Conservation (phyloP, 2,888 invertebrate species). For the Melangyna quadrimaculata region DNA sequence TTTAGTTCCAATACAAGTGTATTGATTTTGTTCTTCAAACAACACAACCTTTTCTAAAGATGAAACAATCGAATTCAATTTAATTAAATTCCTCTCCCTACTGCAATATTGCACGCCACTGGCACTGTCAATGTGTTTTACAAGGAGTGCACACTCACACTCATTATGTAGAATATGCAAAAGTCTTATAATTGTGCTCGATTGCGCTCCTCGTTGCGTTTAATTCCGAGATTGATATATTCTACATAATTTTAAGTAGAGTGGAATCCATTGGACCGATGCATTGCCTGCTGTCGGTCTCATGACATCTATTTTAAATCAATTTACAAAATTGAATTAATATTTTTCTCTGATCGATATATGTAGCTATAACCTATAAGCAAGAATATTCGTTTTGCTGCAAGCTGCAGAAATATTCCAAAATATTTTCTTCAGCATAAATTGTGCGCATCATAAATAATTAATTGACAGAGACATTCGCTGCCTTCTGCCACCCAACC, state of each 20-base stretch:
- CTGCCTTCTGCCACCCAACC: slow-evolving; percentile 37
- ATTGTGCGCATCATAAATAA: slow-evolving; percentile 58
- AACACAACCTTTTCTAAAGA: not conserved
- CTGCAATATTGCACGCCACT: slow-evolving; percentile 20
- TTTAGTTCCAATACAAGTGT: not conserved
- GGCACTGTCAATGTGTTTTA: too few relatives aligned
- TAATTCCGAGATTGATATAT: slow-evolving; percentile 59
- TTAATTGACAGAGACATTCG: slow-evolving; percentile 63
- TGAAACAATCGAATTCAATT: not conserved
- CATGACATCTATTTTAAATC: slow-evolving; percentile 70
- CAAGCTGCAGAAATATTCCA: slow-evolving; percentile 16
- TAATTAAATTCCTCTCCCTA: not conserved
- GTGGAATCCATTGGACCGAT: slow-evolving; percentile 47
- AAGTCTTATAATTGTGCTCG: slow-evolving; percentile 53
- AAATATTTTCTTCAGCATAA: slow-evolving; percentile 46
- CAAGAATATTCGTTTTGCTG: not conserved
- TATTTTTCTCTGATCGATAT: slow-evolving; percentile 41
- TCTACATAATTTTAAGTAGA: slow-evolving; percentile 52
- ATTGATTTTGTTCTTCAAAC: not conserved
- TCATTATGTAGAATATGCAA: slow-evolving; percentile 45
- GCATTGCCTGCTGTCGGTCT: slow-evolving; percentile 64
- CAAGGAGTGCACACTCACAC: slow-evolving; percentile 23
- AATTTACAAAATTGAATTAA: slow-evolving; percentile 62
- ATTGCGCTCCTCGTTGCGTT: slow-evolving; percentile 38
- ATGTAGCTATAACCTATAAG: too few relatives aligned